Conservation (phyloP, 2,888 invertebrate species). For the Dolichopus griseipennis region DNA sequence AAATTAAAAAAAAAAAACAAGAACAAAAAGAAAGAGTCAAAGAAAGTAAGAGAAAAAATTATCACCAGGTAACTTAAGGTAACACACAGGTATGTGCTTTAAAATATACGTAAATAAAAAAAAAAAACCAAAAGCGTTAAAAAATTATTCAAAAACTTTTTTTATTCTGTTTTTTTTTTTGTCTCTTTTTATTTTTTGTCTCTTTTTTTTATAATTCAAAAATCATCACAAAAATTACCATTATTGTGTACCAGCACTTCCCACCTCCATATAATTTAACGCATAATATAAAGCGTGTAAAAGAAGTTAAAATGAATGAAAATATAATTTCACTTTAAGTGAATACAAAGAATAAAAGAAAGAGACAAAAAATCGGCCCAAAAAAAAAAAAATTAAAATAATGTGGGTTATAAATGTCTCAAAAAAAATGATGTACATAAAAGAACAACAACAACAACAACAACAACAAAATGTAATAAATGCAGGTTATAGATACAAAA, state of each 20-base stretch:
- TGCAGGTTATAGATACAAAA: background rate
- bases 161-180: no score
- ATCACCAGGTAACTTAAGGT: background rate
- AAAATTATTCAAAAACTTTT: no score
- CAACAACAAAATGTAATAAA: background rate
- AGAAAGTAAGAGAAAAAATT: background rate
- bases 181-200: no score
- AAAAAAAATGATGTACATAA: background rate
- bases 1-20: background rate
- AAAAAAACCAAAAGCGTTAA: no score
- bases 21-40: background rate
- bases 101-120: no score
- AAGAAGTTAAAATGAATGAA: background rate
- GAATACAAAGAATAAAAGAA: background rate
- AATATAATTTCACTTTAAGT: background rate
- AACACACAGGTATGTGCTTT: background rate
- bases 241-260: background rate
- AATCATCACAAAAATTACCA: background rate
- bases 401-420: conserved; percentile 4
- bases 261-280: background rate
- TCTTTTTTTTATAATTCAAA: no score
- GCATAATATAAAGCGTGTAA: background rate
- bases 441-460: no score
- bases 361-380: background rate
- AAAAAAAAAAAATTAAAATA: background rate